A percentile compares a stretch with the other conserved stretches of the same genome.
Conservation (phyloP, 2,113 vertebrate genomes). For the Podarcis raffonei region DNA sequence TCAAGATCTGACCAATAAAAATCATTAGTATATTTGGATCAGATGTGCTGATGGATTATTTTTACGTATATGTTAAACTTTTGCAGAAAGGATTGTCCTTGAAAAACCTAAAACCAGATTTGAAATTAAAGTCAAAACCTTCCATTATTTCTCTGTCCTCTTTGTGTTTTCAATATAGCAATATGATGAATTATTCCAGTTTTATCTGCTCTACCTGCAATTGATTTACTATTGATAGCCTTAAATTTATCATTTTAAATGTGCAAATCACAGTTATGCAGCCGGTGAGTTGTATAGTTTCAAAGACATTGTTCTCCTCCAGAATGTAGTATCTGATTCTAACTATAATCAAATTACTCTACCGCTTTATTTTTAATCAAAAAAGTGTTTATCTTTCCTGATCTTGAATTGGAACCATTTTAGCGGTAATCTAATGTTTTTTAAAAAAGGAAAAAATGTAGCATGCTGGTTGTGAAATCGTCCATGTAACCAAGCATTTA, state of each 20-base stretch:
- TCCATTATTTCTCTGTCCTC: slow-evolving; percentile 42
- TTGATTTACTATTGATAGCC: slow-evolving; percentile 74
- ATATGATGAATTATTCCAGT: slow-evolving; percentile 73
- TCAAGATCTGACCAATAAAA: slow-evolving; percentile 95
- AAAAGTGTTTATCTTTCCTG: slow-evolving; percentile 57
- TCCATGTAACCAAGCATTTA: slow-evolving; percentile 37
- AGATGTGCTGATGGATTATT: slow-evolving; percentile 83
- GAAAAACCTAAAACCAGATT: slow-evolving; percentile 68
- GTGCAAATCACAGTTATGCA: slow-evolving; percentile 60
- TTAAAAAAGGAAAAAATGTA: slow-evolving; percentile 40
- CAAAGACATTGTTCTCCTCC: slow-evolving; percentile 64
- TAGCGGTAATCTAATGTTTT: slow-evolving; percentile 52
- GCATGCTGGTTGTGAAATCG: slow-evolving; percentile 43
- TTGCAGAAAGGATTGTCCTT: slow-evolving; percentile 66
- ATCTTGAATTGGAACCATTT: slow-evolving; percentile 68
- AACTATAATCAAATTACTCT: slow-evolving; percentile 63
- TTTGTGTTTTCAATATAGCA: slow-evolving; percentile 54
- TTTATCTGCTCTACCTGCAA: slow-evolving; percentile 76
- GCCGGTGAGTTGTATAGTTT: slow-evolving; percentile 61
- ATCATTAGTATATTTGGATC: slow-evolving; percentile 90
- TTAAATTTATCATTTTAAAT: slow-evolving; percentile 75
- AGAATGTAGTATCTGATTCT: slow-evolving; percentile 62
- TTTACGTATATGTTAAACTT: slow-evolving; percentile 72
- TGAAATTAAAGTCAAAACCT: slow-evolving; percentile 61
- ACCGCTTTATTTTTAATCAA: slow-evolving; percentile 66